A percentile compares a stretch with the other conserved stretches of the same genome.
Evolutionary conservation across 2,113 vertebrate species (phyloP).

Genomic region (Microtus oregoni): DNA sequence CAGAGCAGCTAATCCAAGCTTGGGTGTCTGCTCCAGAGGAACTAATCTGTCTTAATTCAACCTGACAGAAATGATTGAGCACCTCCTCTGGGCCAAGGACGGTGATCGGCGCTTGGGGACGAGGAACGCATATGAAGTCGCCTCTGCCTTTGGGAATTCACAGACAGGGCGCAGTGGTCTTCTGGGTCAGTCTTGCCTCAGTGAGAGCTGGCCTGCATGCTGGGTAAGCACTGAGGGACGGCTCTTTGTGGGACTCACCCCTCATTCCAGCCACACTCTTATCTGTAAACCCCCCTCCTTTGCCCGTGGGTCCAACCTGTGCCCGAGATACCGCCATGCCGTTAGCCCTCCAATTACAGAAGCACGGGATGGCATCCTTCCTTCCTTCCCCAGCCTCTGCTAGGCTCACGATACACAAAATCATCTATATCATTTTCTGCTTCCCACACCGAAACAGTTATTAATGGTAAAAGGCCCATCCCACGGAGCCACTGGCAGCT

Average conservation of each 20-base stretch:
- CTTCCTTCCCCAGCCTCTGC: constrained; percentile 15
- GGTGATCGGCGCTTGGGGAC: not conserved
- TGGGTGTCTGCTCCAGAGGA: constrained; percentile 9
- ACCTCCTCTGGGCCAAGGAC: constrained; percentile 22
- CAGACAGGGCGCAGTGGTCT: not conserved
- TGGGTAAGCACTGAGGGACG: not conserved
- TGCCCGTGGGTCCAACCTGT: not conserved
- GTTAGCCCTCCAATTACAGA: not conserved
- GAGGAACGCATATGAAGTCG: not conserved
- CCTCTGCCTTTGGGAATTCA: not conserved
- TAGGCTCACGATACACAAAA: not conserved
- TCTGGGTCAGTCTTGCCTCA: not conserved
- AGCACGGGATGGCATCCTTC: not conserved
- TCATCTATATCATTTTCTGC: constrained; percentile 43
- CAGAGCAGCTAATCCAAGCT: not conserved
- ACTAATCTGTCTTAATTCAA: constrained; percentile 38
- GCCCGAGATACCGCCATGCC: not conserved
- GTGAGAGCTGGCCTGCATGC: not conserved
- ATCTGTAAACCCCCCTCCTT: not conserved
- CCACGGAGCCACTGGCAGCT: constrained; percentile 75
- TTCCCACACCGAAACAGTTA: constrained; percentile 58
- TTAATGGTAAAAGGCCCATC: constrained; percentile 73
- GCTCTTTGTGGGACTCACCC: not conserved
- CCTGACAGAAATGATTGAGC: not conserved
- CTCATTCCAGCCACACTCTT: not conserved